These are phyloP conservation scores for Platyscapa corneri DNA, from an alignment of 1,140 invertebrate genomes.

Conservation along the genomic window DNA sequence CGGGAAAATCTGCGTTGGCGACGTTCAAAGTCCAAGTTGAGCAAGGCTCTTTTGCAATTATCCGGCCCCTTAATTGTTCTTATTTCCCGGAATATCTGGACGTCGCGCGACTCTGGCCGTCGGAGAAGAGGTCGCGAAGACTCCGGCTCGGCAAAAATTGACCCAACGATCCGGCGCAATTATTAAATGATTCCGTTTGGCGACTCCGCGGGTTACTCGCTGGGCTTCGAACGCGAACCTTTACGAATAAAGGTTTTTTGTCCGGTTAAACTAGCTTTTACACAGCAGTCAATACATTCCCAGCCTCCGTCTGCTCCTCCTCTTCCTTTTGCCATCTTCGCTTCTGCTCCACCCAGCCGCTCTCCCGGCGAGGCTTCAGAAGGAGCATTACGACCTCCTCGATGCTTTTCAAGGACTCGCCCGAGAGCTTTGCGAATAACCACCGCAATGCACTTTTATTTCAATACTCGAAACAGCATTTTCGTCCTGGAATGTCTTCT, in stretches of 20 bases:
- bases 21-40: background rate
- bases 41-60: background rate
- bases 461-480: slow-evolving; percentile 32
- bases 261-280: slow-evolving; percentile 18
- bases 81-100: background rate
- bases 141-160: no score
- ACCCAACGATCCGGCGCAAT: no score
- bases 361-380: background rate
- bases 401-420: slow-evolving; percentile 31
- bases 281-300: slow-evolving; percentile 20
- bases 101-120: no score
- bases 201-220: no score
- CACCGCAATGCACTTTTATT: slow-evolving; percentile 28
- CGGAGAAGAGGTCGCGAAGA: no score
- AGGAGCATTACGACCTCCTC: slow-evolving; percentile 43
- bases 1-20: no score
- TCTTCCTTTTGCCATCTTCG: slow-evolving; percentile 31
- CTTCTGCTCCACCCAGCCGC: background rate
- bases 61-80: no score
- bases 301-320: background rate
- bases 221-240: no score
- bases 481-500: background rate
- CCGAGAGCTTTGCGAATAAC: slow-evolving; percentile 24
- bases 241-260: slow-evolving; percentile 4
- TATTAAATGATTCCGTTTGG: no score